Conservation (phyloP, 2,113 vertebrate genomes). For the Tenrec ecaudatus region DNA sequence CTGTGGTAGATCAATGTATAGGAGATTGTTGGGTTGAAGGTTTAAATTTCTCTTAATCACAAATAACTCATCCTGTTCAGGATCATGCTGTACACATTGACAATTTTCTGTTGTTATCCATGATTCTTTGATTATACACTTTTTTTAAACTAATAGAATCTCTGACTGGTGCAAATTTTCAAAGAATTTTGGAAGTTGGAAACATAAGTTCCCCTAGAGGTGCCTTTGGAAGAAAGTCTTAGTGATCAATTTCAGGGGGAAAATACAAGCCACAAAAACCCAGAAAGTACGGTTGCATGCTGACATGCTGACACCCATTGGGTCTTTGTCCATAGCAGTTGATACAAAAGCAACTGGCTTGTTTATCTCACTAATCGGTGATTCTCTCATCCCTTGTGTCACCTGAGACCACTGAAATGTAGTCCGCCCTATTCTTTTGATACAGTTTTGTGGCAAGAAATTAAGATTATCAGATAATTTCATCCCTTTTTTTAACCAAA, state of each 20-base stretch:
- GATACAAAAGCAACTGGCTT: background rate
- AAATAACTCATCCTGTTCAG: background rate
- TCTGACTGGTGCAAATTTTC: background rate
- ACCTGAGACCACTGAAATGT: slow-evolving; percentile 20
- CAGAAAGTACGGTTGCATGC: background rate
- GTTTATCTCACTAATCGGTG: background rate
- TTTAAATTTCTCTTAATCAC: slow-evolving; percentile 44
- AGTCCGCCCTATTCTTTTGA: background rate
- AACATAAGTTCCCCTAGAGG: background rate
- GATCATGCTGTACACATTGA: background rate
- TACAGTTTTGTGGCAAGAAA: slow-evolving; percentile 57
- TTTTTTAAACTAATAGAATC: background rate
- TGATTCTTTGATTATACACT: slow-evolving; percentile 42
- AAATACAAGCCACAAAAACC: background rate
- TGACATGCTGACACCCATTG: no score
- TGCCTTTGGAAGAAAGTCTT: background rate
- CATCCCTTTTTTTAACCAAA: slow-evolving; percentile 69
- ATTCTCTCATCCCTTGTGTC: background rate
- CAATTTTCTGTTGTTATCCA: background rate
- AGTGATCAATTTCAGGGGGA: background rate
- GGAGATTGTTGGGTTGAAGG: background rate
- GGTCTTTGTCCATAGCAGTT: background rate
- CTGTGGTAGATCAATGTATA: background rate
- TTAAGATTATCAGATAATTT: slow-evolving; percentile 58
- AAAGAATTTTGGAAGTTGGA: background rate